Conservation (phyloP, 2,113 vertebrate genomes). For the Procavia capensis region DNA sequence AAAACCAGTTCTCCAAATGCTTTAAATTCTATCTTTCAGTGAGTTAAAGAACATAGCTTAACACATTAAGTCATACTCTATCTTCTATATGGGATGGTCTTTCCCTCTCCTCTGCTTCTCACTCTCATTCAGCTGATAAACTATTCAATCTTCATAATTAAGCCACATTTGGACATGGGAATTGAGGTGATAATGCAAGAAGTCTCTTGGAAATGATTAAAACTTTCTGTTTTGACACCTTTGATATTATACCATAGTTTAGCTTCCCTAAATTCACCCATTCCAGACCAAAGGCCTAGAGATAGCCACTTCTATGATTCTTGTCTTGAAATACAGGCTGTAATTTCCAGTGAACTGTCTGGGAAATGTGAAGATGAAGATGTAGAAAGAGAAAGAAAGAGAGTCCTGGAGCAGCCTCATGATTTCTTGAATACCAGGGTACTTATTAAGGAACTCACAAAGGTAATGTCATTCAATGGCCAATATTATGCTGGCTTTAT, state of each 20-base stretch:
- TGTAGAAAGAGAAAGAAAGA: constrained; percentile 50
- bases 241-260: neutral
- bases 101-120: neutral
- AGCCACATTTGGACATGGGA: neutral
- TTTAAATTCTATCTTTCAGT: constrained; percentile 19
- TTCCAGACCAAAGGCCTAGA: neutral
- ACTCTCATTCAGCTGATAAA: neutral
- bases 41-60: neutral
- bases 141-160: neutral
- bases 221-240: neutral
- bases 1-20: neutral
- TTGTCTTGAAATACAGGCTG: constrained; percentile 55
- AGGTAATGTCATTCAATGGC: neutral
- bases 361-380: constrained; percentile 54
- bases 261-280: neutral
- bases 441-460: neutral
- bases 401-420: neutral
- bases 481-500: neutral
- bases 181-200: neutral
- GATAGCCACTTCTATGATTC: neutral
- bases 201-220: neutral
- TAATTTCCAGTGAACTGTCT: constrained; percentile 33
- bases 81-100: neutral
- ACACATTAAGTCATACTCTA: neutral
- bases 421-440: neutral